Evolutionary conservation across 2,888 invertebrate genomes (phyloP).

Genomic region (Chrysolina oricalcia): DNA sequence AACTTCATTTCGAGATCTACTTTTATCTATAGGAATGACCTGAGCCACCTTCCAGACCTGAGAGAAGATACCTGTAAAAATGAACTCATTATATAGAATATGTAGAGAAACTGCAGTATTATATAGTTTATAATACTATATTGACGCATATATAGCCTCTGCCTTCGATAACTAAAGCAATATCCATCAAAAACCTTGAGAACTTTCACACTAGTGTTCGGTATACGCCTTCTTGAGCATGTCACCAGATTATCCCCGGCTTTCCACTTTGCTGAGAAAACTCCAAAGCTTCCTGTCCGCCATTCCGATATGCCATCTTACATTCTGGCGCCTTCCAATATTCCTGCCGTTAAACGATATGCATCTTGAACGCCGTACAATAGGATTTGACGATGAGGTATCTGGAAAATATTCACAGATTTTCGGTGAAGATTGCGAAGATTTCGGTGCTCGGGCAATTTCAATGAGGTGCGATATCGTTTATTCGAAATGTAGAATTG

Average conservation of each 20-base stretch:
- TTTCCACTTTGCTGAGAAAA: neutral
- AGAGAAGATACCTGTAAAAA: too few relatives aligned
- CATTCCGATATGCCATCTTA: neutral
- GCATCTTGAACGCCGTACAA: constrained; percentile 31
- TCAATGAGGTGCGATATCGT: neutral
- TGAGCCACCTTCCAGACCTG: too few relatives aligned
- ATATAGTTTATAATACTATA: too few relatives aligned
- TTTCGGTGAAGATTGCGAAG: neutral
- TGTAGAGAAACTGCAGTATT: too few relatives aligned
- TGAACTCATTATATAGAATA: too few relatives aligned
- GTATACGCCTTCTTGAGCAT: neutral
- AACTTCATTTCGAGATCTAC: too few relatives aligned
- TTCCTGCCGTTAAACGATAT: constrained; percentile 22
- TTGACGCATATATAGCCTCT: too few relatives aligned
- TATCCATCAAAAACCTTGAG: neutral
- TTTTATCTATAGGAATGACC: too few relatives aligned
- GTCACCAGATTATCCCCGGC: neutral
- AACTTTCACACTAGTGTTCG: neutral
- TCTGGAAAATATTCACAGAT: constrained; percentile 2
- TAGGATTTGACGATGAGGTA: constrained; percentile 22
- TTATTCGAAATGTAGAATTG: constrained; percentile 8
- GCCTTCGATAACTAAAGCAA: neutral
- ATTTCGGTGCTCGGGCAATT: neutral
- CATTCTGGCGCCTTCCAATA: neutral
- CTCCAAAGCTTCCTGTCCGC: neutral